Evolutionary conservation across 2,113 vertebrate genomes (phyloP), one percentile per base, ranked within the genome.

Genomic region (Chloropsis hardwickii): DNA sequence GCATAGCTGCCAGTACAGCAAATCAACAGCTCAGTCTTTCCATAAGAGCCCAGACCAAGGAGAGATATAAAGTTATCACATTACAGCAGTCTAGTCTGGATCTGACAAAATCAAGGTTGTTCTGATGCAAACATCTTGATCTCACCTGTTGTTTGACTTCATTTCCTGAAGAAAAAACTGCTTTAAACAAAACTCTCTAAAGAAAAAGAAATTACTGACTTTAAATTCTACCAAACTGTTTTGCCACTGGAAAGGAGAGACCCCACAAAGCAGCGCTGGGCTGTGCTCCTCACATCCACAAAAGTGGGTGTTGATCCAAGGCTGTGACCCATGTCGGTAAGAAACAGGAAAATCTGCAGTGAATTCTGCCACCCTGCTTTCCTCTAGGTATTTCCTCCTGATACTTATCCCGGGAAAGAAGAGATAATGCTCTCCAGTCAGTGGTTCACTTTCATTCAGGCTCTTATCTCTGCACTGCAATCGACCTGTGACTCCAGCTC

Each of bases 401-500:
- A 18, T 25, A 20, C 58, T 62, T 20, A 88, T 81, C 76, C 76
- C 71, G 7, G 86, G 67, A 45, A n/a, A 81, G 85, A 24, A 3
- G 62, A 93, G 85, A 86, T 37, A 80, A 93, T 9, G 37, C 87
- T 91, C 60, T 50, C 47, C 85, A 82, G 71, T 9, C 92, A 37
- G 81, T 72, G 87, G 84, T 60, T 97, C 67, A 81, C 94, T 96
- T 96, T 95, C 94, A 88, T 97, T 95, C 47, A 65, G 85, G 85
- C 86, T 95, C 93, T 95, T 94, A 96, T 96, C 94, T 97, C 80
- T 84, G 86, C 86, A 27, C 76, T 78, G 88, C 76, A 15, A 81
- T 19, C 79, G 20, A 82, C 79, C 79, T 76, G 87, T 57, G 94
- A 79, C 61, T 80, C 35, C 95, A 86, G 71, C 74, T 65, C 28